These are phyloP conservation scores for Autographa pulchrina DNA, from an alignment of 2,888 invertebrate species.

Conservation along the genomic window DNA sequence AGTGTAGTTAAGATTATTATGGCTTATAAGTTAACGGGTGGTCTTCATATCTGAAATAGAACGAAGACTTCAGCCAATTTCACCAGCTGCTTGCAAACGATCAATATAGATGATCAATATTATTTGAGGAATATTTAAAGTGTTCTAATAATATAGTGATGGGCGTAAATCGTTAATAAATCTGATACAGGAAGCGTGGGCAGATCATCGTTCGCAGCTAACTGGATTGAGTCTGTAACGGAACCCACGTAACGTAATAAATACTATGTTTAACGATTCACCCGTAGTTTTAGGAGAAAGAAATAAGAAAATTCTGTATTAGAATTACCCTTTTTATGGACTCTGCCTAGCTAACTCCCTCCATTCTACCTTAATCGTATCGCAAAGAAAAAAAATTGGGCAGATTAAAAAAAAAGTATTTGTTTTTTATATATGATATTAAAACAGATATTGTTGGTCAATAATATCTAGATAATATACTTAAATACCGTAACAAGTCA, in stretches of 20 bases:
- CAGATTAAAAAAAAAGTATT: not conserved
- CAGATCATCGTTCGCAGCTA: conserved; percentile 47
- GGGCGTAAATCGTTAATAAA: conserved; percentile 56
- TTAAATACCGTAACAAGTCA: not conserved
- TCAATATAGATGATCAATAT: conserved; percentile 48
- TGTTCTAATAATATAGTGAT: conserved; percentile 54
- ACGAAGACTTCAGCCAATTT: conserved; percentile 6
- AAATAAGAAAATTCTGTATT: not conserved
- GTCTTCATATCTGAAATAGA: conserved; percentile 12
- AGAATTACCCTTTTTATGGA: no score
- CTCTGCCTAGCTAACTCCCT: not conserved
- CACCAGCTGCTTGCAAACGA: conserved; percentile 28
- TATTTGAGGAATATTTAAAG: conserved; percentile 52
- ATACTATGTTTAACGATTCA: conserved; percentile 4
- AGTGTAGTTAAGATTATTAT: not conserved
- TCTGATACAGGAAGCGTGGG: conserved; percentile 58
- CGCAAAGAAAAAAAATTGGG: not conserved
- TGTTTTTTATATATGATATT: not conserved
- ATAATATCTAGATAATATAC: not conserved
- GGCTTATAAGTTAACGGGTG: not conserved
- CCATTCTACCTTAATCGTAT: not conserved
- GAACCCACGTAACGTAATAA: conserved; percentile 5
- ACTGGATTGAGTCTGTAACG: conserved; percentile 34
- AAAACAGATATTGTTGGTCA: not conserved
- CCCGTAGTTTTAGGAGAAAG: not conserved